Evolutionary conservation across 2,113 vertebrate species (phyloP), one percentile per base, ranked within the genome.

Genomic region (Chaetops frenatus): DNA sequence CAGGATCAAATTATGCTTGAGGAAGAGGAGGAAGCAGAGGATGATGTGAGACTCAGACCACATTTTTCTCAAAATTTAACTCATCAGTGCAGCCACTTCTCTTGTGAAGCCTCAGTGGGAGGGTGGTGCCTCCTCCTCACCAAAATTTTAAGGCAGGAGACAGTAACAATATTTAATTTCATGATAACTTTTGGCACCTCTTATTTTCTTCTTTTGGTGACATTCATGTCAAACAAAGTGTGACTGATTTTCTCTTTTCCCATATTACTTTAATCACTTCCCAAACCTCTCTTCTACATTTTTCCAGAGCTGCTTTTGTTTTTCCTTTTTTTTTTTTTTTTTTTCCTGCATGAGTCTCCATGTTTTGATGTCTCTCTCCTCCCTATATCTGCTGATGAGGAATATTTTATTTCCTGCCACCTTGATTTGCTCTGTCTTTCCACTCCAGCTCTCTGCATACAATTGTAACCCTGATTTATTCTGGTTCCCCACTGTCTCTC

Each of bases 341-440:
- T n/a, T n/a, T n/a, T n/a, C n/a, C n/a, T 38, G 5, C 7, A 9
- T 8, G 12, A 64, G 3, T 44, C 50, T 80, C 66, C 22, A 58
- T 21, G 47, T 79, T 92, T 87, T 81, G 62, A 89, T 84, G 57
- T 70, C 58, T 90, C 29, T 88, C 60, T 90, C 62, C 50, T 93
- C 69, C 48, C 57, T 23, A 20, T 79, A 92, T n/a, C 58, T 90
- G 54, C 44, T 79, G 88, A 96, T 91, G 83, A 95, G 40, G 70
- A 90, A 72, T 80, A 80, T 92, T 94, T 96, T 91, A 89, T 79
- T 87, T 89, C 66, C 76, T 82, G 36, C 71, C 94, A 86, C 78
- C 84, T 95, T 80, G 71, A 81, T 95, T 85, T 94, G 67, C 83
- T 91, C 88, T 62, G 81, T 72, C 79, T 81, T 94, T 96, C 84